A percentile compares a stretch with the other conserved stretches of the same genome.
Conservation (phyloP, 2,888 invertebrate genomes). For the Monopis laevigella region DNA sequence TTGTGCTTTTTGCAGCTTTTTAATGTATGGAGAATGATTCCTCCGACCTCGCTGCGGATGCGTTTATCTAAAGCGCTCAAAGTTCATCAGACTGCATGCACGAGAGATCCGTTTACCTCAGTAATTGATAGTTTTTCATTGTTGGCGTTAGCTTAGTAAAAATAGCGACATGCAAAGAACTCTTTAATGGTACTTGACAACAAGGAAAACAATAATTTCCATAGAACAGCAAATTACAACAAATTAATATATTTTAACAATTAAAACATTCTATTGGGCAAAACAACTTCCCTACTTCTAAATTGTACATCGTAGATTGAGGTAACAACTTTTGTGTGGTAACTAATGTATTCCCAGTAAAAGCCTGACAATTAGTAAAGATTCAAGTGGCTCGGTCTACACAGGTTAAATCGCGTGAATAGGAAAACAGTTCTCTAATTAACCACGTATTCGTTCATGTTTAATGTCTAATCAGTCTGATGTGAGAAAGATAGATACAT, state of each 20-base stretch:
- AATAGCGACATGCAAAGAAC: no score
- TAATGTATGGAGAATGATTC: slow-evolving; percentile 8
- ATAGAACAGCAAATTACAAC: no score
- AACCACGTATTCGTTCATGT: slow-evolving; percentile 27
- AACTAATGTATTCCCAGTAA: slow-evolving; percentile 2
- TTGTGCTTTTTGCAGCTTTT: slow-evolving; percentile 9
- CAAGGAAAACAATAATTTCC: no score
- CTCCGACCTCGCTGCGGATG: slow-evolving; percentile 9
- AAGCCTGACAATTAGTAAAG: slow-evolving; percentile 5
- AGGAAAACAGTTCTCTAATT: slow-evolving; percentile 38
- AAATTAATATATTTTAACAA: no score
- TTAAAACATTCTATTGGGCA: no score
- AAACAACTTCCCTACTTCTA: no score
- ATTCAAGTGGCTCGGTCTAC: not conserved
- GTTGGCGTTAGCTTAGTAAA: not conserved
- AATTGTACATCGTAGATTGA: no score
- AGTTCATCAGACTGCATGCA: slow-evolving; percentile 7
- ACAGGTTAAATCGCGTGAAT: slow-evolving; percentile 27
- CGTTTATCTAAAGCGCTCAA: slow-evolving; percentile 7
- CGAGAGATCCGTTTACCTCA: slow-evolving; percentile 6
- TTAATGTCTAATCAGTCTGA: slow-evolving; percentile 20
- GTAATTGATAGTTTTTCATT: slow-evolving; percentile 8
- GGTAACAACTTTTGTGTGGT: no score
- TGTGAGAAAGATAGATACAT: slow-evolving; percentile 8
- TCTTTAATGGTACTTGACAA: no score